These are phyloP conservation scores for Nasonovia ribisnigri DNA, from an alignment of 2,888 invertebrate species.

Conservation along the genomic window DNA sequence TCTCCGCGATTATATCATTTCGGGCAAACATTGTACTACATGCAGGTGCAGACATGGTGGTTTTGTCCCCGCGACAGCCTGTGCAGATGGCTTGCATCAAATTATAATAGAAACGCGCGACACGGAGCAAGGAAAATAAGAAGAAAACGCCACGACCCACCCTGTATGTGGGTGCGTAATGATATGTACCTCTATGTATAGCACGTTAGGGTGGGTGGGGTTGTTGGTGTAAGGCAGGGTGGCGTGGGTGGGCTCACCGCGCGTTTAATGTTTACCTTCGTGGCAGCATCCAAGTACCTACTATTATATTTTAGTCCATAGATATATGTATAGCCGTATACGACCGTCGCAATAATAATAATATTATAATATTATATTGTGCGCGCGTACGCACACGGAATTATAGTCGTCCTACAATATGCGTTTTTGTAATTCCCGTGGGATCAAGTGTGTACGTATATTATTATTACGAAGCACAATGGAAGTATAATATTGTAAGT, in stretches of 20 bases:
- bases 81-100: neutral
- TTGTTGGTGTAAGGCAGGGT: neutral
- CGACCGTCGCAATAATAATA: neutral
- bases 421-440: conserved; percentile 1
- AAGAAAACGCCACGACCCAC: neutral
- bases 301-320: neutral
- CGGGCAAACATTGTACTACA: neutral
- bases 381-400: neutral
- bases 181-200: neutral
- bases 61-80: neutral
- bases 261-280: neutral
- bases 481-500: neutral
- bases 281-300: neutral
- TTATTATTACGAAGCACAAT: neutral
- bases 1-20: neutral
- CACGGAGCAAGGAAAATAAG: neutral
- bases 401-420: neutral
- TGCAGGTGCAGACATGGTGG: neutral
- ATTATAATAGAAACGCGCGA: neutral
- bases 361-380: neutral
- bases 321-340: neutral
- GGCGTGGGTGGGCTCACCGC: neutral
- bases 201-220: neutral
- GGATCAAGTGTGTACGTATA: neutral
- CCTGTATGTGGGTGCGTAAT: neutral